Conservation (phyloP, 2,113 vertebrate genomes). For the Scomber colias region DNA sequence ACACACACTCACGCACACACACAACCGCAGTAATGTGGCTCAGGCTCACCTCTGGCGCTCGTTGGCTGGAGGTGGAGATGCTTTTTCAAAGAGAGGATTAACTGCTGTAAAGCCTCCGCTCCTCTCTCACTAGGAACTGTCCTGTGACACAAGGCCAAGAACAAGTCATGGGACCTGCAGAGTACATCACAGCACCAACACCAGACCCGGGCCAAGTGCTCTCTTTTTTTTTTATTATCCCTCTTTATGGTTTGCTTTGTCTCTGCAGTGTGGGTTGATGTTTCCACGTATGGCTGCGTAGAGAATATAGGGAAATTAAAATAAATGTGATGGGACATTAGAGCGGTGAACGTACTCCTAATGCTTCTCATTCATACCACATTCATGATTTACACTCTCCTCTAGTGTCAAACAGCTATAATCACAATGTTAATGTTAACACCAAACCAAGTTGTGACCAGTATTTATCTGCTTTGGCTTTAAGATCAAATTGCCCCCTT, state of each 20-base stretch:
- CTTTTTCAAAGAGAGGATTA: constrained; percentile 72
- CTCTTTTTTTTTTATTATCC: background rate
- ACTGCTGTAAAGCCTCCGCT: constrained; percentile 38
- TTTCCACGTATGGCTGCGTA: background rate
- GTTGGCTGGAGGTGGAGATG: constrained; percentile 45
- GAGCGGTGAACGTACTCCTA: too few species aligned
- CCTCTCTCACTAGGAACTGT: constrained; percentile 29
- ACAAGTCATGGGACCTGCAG: constrained; percentile 68
- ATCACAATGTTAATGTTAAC: too few species aligned
- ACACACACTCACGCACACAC: constrained; percentile 6
- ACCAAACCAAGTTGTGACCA: too few species aligned
- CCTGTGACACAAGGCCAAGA: constrained; percentile 58
- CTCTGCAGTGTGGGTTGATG: background rate
- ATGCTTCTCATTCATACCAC: too few species aligned
- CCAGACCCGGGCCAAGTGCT: constrained; percentile 2
- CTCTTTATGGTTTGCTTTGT: constrained; percentile 10
- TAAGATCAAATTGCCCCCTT: too few species aligned
- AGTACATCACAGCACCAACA: constrained; percentile 25
- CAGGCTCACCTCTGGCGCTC: background rate
- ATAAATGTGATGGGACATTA: too few species aligned
- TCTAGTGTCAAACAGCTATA: too few species aligned
- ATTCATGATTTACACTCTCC: too few species aligned
- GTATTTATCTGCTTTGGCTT: too few species aligned
- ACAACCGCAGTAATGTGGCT: constrained; percentile 39
- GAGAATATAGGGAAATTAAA: background rate